Evolutionary conservation across 2,797 vertebrate species (phyloP).

Genomic region (Psittacula derbiana): DNA sequence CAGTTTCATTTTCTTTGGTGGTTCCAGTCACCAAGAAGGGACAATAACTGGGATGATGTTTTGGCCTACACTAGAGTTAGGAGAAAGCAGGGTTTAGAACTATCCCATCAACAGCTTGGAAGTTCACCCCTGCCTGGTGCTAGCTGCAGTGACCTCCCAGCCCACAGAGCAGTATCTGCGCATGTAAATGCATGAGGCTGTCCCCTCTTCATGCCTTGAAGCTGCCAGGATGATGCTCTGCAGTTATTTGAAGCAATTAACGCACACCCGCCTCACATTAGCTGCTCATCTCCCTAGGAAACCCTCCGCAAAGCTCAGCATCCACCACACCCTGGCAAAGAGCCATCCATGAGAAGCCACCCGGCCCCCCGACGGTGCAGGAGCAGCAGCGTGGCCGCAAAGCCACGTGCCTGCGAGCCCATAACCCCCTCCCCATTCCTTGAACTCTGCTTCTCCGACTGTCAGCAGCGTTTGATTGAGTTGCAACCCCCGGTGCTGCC

Average conservation of each 20-base stretch:
- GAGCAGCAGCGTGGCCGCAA: not conserved
- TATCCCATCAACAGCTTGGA: not conserved
- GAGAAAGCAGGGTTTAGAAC: not conserved
- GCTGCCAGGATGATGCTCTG: not conserved
- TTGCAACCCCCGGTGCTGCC: not conserved
- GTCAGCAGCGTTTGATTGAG: constrained; percentile 21
- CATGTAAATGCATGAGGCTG: fast-evolving
- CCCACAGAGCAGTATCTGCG: not conserved
- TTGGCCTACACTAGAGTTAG: not conserved
- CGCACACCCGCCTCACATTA: not conserved
- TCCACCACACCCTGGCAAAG: not conserved
- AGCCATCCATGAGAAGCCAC: not conserved
- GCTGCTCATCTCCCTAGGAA: not conserved
- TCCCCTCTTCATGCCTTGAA: fast-evolving
- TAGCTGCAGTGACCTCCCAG: not conserved
- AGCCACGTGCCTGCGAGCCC: not conserved
- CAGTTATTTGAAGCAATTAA: not conserved
- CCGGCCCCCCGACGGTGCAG: fast-evolving
- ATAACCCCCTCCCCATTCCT: not conserved
- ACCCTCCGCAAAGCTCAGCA: not conserved
- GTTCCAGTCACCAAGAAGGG: not conserved
- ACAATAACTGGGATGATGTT: not conserved
- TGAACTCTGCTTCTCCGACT: constrained; percentile 31
- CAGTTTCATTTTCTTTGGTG: not conserved
- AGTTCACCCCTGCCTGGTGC: not conserved